Base-by-base conservation (phyloP, 1,140 invertebrate species). In the Diuraphis noxia region DNA sequence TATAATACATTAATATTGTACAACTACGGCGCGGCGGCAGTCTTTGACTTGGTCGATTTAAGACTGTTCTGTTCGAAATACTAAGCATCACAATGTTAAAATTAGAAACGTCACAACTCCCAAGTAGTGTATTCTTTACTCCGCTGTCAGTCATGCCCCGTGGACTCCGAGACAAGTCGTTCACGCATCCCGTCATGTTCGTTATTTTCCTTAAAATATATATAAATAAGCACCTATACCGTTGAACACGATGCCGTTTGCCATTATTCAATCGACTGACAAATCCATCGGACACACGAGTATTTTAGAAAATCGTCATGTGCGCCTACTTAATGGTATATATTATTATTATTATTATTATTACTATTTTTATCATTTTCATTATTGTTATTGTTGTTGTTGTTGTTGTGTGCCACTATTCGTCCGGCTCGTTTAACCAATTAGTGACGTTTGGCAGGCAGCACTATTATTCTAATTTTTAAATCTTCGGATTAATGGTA, bases 41-140 rank as follows among this genome's bases (percentile, higher is more conserved):
- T 86, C 46, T 52, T 86, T 52, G 85, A 86, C 46, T 46, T 34
- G 23, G 85, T 49, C 85, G 34, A 86, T 36, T 86, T 52, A 86
- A 86, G 56, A 52, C 36, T 49, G 34, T 86, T 86, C 36, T 49
- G 85, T 86, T 86, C 34, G 43, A 49, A 52, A 86, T 21, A 23
- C 46, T 38, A 49, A 52, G 36, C 34, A n/a, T n/a, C n/a, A 86
- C n/a, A 38, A 52, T 13, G 43, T 86, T 86, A 86, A 86, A 86
- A 86, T 86, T 86, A 86, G 85, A 86, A 86, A 86, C 46, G 34
- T 49, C n/a, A 52, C 34, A 86, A 86, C 85, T 86, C 36, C n/a
- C n/a, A 13, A 49, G 85, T 43, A 49, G 85, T 43, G 41, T 86
- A 25, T 38, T 25, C 34, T 23, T 86, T 19, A 38, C 85, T 49